Conservation (phyloP, 2,888 invertebrate genomes). For the Ferdinandea cuprea region DNA sequence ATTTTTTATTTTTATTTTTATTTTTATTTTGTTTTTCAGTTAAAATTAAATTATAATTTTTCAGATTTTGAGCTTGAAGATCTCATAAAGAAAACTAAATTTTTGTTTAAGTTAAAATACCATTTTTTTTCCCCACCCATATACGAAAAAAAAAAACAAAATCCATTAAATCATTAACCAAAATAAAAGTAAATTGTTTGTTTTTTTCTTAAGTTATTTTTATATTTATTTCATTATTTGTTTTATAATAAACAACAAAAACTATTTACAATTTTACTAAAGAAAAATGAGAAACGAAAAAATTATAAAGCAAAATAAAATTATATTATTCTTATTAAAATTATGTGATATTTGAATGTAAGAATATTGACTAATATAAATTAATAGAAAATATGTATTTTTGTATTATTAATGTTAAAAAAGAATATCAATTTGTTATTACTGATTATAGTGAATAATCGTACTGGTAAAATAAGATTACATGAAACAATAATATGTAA, state of each 20-base stretch:
- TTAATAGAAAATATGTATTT: conserved; percentile 41
- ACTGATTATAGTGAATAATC: conserved; percentile 40
- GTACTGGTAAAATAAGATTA: conserved; percentile 57
- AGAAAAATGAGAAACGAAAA: conserved; percentile 19
- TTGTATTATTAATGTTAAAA: conserved; percentile 55
- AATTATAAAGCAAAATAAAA: conserved; percentile 15
- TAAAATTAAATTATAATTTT: conserved; percentile 26
- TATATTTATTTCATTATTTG: conserved; percentile 15
- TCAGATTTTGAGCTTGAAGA: conserved; percentile 51
- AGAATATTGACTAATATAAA: conserved; percentile 76
- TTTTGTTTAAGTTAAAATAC: conserved; percentile 1
- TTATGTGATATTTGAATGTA: conserved; percentile 83
- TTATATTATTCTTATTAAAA: conserved; percentile 68
- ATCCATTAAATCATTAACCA: conserved; percentile 6
- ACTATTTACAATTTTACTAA: conserved; percentile 13
- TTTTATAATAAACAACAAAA: neutral
- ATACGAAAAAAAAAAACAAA: conserved; percentile 12
- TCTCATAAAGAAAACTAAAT: conserved; percentile 51
- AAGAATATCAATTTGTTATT: conserved; percentile 26
- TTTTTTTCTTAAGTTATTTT: neutral
- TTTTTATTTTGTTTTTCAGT: neutral
- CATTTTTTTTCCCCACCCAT: conserved; percentile 26
- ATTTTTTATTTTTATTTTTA: conserved; percentile 24
- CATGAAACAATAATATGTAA: conserved; percentile 5
- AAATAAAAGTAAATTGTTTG: conserved; percentile 1